These are phyloP conservation scores for Holocentrus rufus DNA, from an alignment of 2,797 vertebrate species.

Conservation along the genomic window DNA sequence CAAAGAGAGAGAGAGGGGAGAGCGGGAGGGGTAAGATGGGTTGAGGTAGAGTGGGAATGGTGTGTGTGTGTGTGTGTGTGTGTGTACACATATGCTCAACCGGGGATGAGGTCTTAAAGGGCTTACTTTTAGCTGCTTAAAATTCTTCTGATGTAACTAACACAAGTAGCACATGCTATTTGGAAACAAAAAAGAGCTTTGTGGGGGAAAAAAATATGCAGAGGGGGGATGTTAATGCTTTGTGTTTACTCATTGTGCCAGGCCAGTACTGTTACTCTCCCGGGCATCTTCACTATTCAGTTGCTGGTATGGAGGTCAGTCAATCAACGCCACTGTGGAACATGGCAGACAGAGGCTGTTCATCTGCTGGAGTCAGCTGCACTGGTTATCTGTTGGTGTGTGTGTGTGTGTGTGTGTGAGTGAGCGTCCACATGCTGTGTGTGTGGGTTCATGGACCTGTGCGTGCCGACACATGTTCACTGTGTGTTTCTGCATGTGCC, in stretches of 20 bases:
- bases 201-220: conserved; percentile 35
- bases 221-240: background rate
- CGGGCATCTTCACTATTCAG: conserved; percentile 39
- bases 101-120: conserved; percentile 76
- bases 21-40: conserved; percentile 5
- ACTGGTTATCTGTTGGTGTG: conserved; percentile 3
- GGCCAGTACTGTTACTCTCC: conserved; percentile 20
- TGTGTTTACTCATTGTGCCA: conserved; percentile 52
- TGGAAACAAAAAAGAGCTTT: conserved; percentile 60
- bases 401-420: background rate
- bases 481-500: conserved; percentile 50
- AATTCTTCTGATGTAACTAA: conserved; percentile 84
- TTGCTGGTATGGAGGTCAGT: conserved; percentile 35
- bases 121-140: conserved; percentile 86
- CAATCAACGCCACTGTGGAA: conserved; percentile 10
- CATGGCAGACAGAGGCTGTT: conserved; percentile 39
- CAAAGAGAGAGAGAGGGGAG: conserved; percentile 27
- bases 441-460: conserved; percentile 18
- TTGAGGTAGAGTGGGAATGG: background rate
- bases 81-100: conserved; percentile 40
- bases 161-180: conserved; percentile 71
- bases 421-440: too few relatives aligned
- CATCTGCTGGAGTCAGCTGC: conserved; percentile 36
- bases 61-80: conserved; percentile 5
- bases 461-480: conserved; percentile 31